Conservation (phyloP, 53 echinoderm and acorn worm species). For the Astropecten irregularis region DNA sequence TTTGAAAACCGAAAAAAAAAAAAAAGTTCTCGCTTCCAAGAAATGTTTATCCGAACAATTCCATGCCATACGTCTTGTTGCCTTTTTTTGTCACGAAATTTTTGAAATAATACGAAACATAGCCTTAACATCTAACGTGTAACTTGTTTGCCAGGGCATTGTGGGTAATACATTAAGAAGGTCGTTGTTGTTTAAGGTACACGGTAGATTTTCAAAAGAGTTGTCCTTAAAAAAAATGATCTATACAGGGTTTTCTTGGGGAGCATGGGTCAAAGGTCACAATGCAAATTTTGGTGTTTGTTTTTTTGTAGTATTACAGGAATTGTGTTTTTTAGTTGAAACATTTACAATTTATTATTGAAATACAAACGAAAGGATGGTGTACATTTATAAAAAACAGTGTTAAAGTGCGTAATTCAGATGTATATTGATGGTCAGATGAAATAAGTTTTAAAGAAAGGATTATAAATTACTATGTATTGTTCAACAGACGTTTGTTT, state of each 20-base stretch:
- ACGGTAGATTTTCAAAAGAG: background rate
- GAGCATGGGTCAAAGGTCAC: background rate
- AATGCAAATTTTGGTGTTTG: no score
- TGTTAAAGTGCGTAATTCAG: constrained; percentile 48
- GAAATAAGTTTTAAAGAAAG: constrained; percentile 37
- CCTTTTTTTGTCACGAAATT: constrained; percentile 7
- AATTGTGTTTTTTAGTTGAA: background rate
- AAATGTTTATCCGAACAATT: background rate
- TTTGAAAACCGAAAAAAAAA: background rate
- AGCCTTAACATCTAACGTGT: constrained; percentile 5
- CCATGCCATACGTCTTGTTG: background rate
- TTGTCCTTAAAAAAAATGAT: no score
- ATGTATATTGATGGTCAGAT: constrained; percentile 26
- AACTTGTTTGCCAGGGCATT: background rate
- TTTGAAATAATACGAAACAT: background rate
- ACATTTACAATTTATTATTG: background rate
- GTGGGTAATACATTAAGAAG: background rate
- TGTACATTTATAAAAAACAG: no score
- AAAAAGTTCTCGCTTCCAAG: background rate
- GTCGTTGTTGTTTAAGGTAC: background rate
- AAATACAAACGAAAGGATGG: no score
- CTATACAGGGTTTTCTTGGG: constrained; percentile 41
- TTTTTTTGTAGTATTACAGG: no score
- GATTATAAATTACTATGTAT: no score
- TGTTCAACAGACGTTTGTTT: no score